Conservation (phyloP, 1,140 invertebrate species). For the Triops longicaudatus region DNA sequence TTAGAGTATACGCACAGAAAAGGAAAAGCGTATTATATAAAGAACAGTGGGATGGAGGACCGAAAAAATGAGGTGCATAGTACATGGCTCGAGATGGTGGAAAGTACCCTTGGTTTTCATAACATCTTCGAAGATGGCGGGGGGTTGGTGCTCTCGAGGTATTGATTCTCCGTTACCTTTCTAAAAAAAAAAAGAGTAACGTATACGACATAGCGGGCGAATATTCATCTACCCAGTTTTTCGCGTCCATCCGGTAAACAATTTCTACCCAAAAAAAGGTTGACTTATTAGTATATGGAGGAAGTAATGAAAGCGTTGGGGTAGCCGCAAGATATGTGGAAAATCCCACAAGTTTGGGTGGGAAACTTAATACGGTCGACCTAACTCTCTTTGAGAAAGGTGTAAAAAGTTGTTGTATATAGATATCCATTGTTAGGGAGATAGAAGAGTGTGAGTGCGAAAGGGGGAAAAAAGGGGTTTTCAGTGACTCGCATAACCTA, state of each 20-base stretch:
- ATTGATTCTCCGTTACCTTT: background rate
- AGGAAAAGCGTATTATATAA: background rate
- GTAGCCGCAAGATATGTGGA: no score
- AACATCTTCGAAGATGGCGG: background rate
- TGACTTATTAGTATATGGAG: background rate
- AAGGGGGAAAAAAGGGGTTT: background rate
- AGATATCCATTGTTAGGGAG: background rate
- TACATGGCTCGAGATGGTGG: background rate
- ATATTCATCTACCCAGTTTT: background rate
- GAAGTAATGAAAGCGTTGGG: background rate
- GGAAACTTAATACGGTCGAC: no score
- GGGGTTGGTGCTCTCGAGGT: constrained; percentile 5
- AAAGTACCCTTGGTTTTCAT: constrained; percentile 8
- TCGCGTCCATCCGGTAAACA: background rate
- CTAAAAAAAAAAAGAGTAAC: background rate
- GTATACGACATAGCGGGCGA: background rate
- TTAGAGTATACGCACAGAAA: background rate
- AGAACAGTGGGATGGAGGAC: background rate
- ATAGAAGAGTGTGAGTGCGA: background rate
- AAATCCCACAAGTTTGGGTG: no score
- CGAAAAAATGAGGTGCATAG: background rate
- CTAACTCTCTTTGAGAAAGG: no score
- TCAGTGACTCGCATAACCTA: background rate
- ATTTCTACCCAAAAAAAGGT: background rate
- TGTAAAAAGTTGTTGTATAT: background rate